Evolutionary conservation across 2,113 vertebrate genomes (phyloP), one percentile per base, ranked within the genome.

Genomic region (Baryphthengus martii): DNA sequence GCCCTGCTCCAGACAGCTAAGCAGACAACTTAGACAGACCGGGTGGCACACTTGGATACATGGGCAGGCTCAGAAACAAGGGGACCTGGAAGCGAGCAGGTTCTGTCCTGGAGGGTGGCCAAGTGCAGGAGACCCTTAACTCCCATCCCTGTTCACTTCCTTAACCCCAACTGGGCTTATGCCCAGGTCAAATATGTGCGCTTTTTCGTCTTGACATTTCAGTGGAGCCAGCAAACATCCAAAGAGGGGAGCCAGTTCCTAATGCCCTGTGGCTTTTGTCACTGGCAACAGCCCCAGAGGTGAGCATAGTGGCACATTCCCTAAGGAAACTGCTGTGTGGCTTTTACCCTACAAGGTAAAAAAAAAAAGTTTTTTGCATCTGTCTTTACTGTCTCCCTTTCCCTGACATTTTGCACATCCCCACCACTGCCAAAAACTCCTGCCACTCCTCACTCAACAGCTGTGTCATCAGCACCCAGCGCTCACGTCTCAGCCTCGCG

Each of bases 121-220:
- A 72, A 44, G 63, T 23, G 68, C 37, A 62, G 44, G 33, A 44
- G 15, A 65, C 6, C 17, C 9, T 23, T 66, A 24, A 52, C 24
- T 5, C 9, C 24, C n/a, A 50, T 11, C 23, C 10, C 50, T 67
- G 17, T 5, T 35, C 0, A 0, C 29, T 67, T 42, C 21, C 55
- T 44, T 78, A 58, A 50, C 21, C 31, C 14, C 65, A 59, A 18
- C 55, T 74, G 59, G 39, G 47, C 24, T 63, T 33, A 53, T 21
- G 37, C 26, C 63, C 29, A 19, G 17, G 12, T 50, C 70, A 84
- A 33, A 39, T 13, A 3, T 1, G 11, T 39, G 65, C 88, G 47
- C 24, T 47, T 21, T 62, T 40, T 40, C 29, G 55, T 33, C 26
- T 44, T 35, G 56, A 18, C 25, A 17, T 18, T 40, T 75, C 72